phyloP scores from a whole-genome alignment of 2,113 vertebrate species.

The Hippopotamus amphibius region DNA sequence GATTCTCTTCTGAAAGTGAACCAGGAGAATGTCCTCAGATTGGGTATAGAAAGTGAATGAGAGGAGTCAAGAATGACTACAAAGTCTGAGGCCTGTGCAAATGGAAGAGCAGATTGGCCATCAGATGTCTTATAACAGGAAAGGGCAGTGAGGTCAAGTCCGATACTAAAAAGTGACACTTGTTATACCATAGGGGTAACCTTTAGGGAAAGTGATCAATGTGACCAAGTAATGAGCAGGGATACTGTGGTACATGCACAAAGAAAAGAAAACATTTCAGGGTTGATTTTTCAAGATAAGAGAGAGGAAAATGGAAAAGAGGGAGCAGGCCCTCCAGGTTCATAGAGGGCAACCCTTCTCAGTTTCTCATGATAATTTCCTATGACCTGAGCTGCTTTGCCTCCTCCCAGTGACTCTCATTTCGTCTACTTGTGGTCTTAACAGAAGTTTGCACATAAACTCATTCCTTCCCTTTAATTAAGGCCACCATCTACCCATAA shows the following conservation, averaged over 20 bases:
- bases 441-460: background rate
- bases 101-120: fast-evolving
- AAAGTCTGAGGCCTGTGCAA: fast-evolving
- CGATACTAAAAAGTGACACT: background rate
- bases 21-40: background rate
- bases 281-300: background rate
- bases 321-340: background rate
- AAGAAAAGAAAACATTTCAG: background rate
- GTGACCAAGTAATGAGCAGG: background rate
- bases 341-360: background rate
- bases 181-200: background rate
- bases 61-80: background rate
- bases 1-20: background rate
- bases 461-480: background rate
- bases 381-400: background rate
- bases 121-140: background rate
- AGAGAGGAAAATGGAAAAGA: background rate
- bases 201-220: background rate
- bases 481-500: background rate
- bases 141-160: background rate
- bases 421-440: background rate
- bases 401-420: fast-evolving
- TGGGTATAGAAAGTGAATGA: background rate
- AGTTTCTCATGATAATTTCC: background rate
- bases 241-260: background rate